Base-by-base conservation (phyloP, 2,113 vertebrate genomes). In the Empidonax traillii region DNA sequence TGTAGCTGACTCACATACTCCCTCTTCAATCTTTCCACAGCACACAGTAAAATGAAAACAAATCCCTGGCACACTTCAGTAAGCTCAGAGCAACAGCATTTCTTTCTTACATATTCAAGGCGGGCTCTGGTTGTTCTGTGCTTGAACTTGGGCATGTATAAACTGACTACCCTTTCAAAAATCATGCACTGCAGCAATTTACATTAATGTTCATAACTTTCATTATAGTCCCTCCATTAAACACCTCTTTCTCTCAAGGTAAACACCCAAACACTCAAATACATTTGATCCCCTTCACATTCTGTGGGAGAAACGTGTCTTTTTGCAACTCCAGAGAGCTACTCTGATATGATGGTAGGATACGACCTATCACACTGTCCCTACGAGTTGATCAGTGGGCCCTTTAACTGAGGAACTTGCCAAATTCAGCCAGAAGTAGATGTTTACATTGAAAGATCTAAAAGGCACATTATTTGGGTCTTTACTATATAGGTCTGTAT, bases 361-460 rank as follows among this genome's bases (percentile, higher is more conserved):
- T 14, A 52, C 49, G 37, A 71, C 16, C 24, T 62, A 46, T 87
- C 49, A 52, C 5, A 27, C 11, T 37, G 22, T n/a, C 41, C 55
- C 44, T 43, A 4, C 0, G 2, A n/a, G 16, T 35, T 49, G 4
- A 79, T 44, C 71, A 37, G 9, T 12, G 13, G 16, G 5, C 11
- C 8, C 0, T 41, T 41, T 41, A 63, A 63, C 0, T 0, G 0
- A 63, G 52, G 14, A 53, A 55, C 28, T 46, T 52, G 8, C 46
- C 66, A 27, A 71, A 62, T 28, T 85, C 21, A 74, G 51, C 8
- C 37, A 52, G 35, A 67, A 85, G 56, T 6, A 56, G 21, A 62
- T 65, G 13, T 1, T 91, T 58, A 31, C 39, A 65, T 56, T 59
- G 52, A 43, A 81, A 85, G 49, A 82, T 21, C 13, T 53, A 28